Percentiles rank a stretch among this genome's conserved stretches.
phyloP scores from a whole-genome alignment of 37 sponge, comb jelly and placozoan genomes.

The Oopsacas minuta region DNA sequence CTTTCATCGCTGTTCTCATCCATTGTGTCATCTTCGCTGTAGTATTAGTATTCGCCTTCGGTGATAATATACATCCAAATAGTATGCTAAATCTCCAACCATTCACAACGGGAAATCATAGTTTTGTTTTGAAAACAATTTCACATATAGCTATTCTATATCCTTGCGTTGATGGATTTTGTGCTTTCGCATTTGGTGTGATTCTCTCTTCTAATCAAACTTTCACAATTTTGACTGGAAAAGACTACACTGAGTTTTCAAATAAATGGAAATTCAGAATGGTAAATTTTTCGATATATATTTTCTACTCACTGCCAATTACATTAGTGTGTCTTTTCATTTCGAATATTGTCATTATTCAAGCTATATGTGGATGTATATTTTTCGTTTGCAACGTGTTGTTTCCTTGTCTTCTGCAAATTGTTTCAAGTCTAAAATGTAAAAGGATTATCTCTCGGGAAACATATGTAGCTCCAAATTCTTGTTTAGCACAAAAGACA shows the following conservation, averaged over 20 bases:
- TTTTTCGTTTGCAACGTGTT: not conserved
- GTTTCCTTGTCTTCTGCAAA: too few species aligned
- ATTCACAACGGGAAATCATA: not conserved
- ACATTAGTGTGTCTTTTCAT: not conserved
- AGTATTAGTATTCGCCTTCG: not conserved
- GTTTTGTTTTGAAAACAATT: not conserved
- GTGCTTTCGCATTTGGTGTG: not conserved
- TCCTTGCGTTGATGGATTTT: not conserved
- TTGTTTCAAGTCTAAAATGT: too few species aligned
- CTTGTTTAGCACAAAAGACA: too few species aligned
- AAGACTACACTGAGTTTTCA: not conserved
- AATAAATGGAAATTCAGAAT: not conserved
- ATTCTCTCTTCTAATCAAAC: not conserved
- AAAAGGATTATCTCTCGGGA: too few species aligned
- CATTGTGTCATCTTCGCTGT: not conserved
- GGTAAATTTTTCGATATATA: not conserved
- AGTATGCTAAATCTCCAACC: not conserved
- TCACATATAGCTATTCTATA: not conserved
- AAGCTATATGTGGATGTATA: not conserved
- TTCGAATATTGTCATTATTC: not conserved
- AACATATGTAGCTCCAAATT: too few species aligned
- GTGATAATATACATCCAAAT: not conserved
- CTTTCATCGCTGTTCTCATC: not conserved
- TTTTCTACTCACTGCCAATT: not conserved
- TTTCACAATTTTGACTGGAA: too few species aligned